Base-by-base conservation (phyloP, 1,140 invertebrate species). In the Hypsibius dujardini region DNA sequence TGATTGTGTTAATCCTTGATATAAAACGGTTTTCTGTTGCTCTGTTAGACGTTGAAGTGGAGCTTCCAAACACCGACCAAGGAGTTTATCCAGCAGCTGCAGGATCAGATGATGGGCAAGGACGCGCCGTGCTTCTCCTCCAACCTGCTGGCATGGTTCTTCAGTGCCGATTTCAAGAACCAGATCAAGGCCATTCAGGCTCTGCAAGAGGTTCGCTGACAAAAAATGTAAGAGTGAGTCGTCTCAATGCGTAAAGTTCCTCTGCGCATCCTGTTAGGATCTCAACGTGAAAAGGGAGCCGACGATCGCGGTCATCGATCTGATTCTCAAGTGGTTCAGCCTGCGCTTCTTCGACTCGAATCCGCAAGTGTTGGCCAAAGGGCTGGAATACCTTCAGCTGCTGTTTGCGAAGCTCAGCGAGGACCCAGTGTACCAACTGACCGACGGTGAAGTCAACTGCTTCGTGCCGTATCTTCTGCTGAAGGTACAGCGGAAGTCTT, bases 321-420 rank as follows among this genome's bases (percentile, higher is more conserved):
- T 98, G 59, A 87, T 98, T 72, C 82, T 98, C 12, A 95, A 95
- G 79, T 98, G 95, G 95, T 78, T 96, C 72, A 95, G 93, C 0
- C 78, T 98, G 15, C 82, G 94, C 74, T 98, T 98, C 79, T 97
- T 95, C 76, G 95, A 98, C 81, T 98, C 95, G 7, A 98, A 98
- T 83, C 94, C 95, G 40, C 93, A 92, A 46, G 94, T 98, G 46
- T 82, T 98, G 47, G 82, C 96, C 70, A 94, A 93, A 84, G 90
- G 89, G 62, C 80, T 98, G 70, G 94, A 98, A 75, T 96, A 95
- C 81, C 80, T 96, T 2, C 85, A 87, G 71, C 79, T 84, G 47
- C 86, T 95, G 40, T 95, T 97, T 78, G 85, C 84, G 72, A 83
- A 86, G 74, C 81, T 95, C 1, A 86, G 87, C 42, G 86, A 88